Conservation (phyloP, 2,113 vertebrate genomes). For the Lynx canadensis region DNA sequence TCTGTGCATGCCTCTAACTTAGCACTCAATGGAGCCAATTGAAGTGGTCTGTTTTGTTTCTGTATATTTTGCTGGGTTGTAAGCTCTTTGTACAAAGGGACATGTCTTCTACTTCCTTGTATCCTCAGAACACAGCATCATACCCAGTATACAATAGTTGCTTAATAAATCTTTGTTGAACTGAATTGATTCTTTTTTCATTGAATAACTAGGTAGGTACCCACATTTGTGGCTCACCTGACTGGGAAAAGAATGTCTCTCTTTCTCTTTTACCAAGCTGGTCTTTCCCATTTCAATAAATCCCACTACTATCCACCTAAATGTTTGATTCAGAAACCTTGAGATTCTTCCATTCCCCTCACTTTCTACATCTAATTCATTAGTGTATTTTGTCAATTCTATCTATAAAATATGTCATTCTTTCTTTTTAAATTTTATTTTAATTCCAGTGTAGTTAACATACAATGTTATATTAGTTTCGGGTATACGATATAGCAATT, state of each 20-base stretch:
- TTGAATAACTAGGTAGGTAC: not conserved
- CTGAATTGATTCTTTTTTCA: not conserved
- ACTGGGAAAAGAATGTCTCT: slow-evolving; percentile 5
- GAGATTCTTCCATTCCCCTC: not conserved
- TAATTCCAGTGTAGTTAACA: no score
- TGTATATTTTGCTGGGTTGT: not conserved
- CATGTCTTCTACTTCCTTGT: slow-evolving; percentile 18
- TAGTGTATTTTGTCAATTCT: not conserved
- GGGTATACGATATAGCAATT: no score
- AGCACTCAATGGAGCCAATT: not conserved
- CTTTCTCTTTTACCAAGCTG: not conserved
- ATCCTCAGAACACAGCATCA: slow-evolving; percentile 1
- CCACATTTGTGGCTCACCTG: not conserved
- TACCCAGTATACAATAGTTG: not conserved
- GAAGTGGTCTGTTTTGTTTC: slow-evolving; percentile 31
- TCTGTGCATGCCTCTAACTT: not conserved
- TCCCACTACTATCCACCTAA: not conserved
- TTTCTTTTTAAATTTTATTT: not conserved
- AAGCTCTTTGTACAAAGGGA: slow-evolving; percentile 15
- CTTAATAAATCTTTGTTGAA: slow-evolving; percentile 25
- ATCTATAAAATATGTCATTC: not conserved
- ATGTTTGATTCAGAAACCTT: not conserved
- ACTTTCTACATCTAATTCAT: not conserved
- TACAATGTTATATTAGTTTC: no score
- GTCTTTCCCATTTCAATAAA: slow-evolving; percentile 5